Evolutionary conservation across 2,797 vertebrate genomes (phyloP).

Genomic region (Phrynocephalus guinanensis): DNA sequence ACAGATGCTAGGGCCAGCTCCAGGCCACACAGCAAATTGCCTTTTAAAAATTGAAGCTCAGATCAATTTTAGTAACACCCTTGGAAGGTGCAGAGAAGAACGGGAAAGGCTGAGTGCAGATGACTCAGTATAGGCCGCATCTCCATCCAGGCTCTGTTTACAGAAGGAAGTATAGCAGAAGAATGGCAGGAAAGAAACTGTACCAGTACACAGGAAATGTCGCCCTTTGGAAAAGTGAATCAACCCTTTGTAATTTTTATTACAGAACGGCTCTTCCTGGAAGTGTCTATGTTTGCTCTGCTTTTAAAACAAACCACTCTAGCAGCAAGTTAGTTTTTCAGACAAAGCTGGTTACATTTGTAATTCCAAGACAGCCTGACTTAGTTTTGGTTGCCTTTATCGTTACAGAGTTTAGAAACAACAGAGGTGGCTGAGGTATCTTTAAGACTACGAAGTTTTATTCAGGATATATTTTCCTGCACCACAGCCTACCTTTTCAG

Average conservation of each 20-base stretch:
- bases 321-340: neutral
- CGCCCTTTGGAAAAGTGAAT: constrained; percentile 36
- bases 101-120: neutral
- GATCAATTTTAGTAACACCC: neutral
- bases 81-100: neutral
- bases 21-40: neutral
- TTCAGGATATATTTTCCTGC: no score
- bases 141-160: neutral
- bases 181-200: neutral
- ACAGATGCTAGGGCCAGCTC: neutral
- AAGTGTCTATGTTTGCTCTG: constrained; percentile 2
- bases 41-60: neutral
- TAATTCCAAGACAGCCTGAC: no score
- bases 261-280: neutral
- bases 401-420: no score
- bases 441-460: no score
- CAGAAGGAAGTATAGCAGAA: neutral
- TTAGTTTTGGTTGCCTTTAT: no score
- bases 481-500: no score
- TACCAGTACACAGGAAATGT: neutral
- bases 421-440: no score
- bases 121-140: neutral
- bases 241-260: constrained; percentile 15
- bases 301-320: neutral
- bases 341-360: neutral